Percentiles rank a stretch among this genome's conserved stretches.
phyloP scores from a whole-genome alignment of 2,113 vertebrate species.

The Okapia johnstoni region DNA sequence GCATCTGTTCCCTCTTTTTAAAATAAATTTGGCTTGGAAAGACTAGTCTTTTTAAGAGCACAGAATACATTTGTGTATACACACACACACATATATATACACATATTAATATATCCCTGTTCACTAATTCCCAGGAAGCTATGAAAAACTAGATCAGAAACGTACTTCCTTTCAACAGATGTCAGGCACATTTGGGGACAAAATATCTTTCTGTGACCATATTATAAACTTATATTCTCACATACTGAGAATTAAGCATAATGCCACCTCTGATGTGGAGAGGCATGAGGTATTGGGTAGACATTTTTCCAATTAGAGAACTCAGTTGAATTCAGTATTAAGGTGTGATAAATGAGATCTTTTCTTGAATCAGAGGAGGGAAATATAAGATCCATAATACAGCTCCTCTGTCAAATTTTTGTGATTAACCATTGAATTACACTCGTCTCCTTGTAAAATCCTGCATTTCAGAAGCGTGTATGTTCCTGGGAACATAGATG shows the following conservation, averaged over 20 bases:
- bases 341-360: not conserved
- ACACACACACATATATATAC: not conserved
- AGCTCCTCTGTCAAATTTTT: not conserved
- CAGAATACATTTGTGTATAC: not conserved
- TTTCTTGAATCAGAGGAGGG: not conserved
- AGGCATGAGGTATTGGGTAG: accelerated
- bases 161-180: not conserved
- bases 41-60: not conserved
- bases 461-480: not conserved
- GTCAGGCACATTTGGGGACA: not conserved
- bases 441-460: not conserved
- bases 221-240: not conserved
- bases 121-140: not conserved
- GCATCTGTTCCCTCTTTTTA: not conserved
- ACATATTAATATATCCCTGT: not conserved
- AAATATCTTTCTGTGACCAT: not conserved
- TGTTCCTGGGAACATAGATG: not conserved
- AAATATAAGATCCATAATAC: not conserved
- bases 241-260: not conserved
- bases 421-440: not conserved
- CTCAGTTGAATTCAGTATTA: not conserved
- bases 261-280: not conserved
- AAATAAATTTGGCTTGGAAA: not conserved
- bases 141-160: not conserved
- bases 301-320: not conserved